These are phyloP conservation scores for Bucorvus abyssinicus DNA, from an alignment of 2,797 vertebrate species.

Conservation along the genomic window DNA sequence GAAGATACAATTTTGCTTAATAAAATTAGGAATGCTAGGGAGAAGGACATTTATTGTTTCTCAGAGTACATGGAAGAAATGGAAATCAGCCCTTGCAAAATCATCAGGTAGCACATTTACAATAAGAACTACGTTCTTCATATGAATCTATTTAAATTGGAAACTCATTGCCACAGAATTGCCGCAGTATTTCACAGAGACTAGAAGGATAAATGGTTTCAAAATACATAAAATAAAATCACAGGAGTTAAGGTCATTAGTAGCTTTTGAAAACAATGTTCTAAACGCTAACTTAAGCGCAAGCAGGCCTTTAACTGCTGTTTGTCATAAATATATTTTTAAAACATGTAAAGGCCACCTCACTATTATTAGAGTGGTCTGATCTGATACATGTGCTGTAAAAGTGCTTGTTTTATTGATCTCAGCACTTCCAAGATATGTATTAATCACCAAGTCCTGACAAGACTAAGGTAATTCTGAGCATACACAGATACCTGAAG, in stretches of 20 bases:
- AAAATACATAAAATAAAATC: neutral
- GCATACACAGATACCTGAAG: neutral
- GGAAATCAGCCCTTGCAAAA: neutral
- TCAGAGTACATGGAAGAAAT: neutral
- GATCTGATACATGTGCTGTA: neutral
- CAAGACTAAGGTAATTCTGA: neutral
- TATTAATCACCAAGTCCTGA: conserved; percentile 5
- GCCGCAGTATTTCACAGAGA: neutral
- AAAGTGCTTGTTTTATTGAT: conserved; percentile 9
- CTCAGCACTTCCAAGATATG: neutral
- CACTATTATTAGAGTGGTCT: neutral
- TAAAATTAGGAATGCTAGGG: neutral
- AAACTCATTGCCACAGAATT: neutral
- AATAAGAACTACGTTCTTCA: neutral
- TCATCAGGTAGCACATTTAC: neutral
- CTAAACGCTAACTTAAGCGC: neutral
- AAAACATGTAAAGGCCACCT: neutral
- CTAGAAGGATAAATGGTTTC: neutral
- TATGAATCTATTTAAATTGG: neutral
- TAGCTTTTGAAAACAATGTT: neutral
- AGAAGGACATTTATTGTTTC: neutral
- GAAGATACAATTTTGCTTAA: neutral
- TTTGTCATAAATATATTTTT: neutral
- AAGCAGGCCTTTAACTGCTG: neutral
- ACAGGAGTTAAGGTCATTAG: neutral